Evolutionary conservation across 2,888 invertebrate genomes (phyloP), one percentile per base, ranked within the genome.

Genomic region (Phrixothrix hirtus): DNA sequence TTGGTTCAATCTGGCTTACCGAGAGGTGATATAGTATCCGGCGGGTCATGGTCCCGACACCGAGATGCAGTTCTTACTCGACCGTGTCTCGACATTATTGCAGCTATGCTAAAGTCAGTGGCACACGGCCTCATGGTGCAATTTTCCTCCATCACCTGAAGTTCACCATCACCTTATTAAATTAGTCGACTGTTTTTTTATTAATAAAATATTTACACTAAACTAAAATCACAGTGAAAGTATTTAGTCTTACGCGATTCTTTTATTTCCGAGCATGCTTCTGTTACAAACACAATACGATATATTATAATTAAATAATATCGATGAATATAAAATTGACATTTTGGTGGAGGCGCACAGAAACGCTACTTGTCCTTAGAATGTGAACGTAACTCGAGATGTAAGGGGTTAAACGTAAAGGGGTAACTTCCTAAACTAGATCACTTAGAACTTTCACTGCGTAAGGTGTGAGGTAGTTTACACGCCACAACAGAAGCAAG

Each of bases 31-130:
- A 76, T 66, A 48, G 68, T 62, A 59, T 74, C 71, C 59, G 62
- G 63, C 70, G 67, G 67, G 65, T 70, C 71, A 10, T 70, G 67
- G 27, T 73, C 72, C 57, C 75, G 71, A 57, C 83, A 80, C 54
- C 83, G 82, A 68, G 83, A 82, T 55, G 83, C 77, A 64, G 83
- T 83, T 37, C 79, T 78, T 13, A 79, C 68, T 25, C 79, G 79
- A 71, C 86, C 84, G 45, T 84, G 77, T 68, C 88, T 81, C 74
- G 92, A 91, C 92, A 95, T 95, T 75, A 95, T 94, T 68, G 94
- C 94, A 57, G 93, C 94, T 70, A 95, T 95, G 77, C 93, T 93
- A 82, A 95, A 95, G 81, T 95, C 95, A 60, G 95, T 95, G 77
- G 93, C 92, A 79, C 89, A 87, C 64, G 88, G 87, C 72, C 87